Evolutionary conservation across 2,797 vertebrate genomes (phyloP).

Genomic region (Anas capensis): DNA sequence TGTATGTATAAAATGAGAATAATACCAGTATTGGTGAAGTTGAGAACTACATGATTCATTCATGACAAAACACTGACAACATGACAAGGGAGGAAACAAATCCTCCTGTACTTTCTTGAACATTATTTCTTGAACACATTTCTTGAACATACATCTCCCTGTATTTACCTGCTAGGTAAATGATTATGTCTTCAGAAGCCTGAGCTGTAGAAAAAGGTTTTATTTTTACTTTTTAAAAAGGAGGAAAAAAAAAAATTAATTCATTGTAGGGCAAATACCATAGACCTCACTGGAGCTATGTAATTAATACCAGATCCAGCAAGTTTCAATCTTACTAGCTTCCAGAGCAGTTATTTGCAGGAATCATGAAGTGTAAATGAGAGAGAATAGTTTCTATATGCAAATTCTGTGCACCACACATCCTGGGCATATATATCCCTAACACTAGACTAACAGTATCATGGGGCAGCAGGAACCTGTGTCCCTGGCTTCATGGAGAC

Average conservation of each 20-base stretch:
- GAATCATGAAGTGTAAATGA: not conserved
- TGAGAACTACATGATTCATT: not conserved
- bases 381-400: not conserved
- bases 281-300: not conserved
- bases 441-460: not conserved
- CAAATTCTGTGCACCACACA: accelerated
- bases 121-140: not conserved
- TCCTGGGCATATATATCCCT: not conserved
- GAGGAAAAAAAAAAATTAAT: not conserved
- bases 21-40: not conserved
- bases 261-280: not conserved
- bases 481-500: not conserved
- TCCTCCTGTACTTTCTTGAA: not conserved
- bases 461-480: not conserved
- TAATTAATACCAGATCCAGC: not conserved
- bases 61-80: not conserved
- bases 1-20: not conserved
- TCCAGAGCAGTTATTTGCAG: not conserved
- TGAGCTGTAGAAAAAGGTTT: not conserved
- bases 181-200: not conserved
- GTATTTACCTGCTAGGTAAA: not conserved
- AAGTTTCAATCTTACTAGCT: not conserved
- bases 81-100: not conserved
- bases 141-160: not conserved
- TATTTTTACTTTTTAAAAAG: too few relatives aligned